Percentiles rank a stretch among this genome's conserved stretches.
These are phyloP conservation scores for Microtus oregoni DNA, from an alignment of 2,113 vertebrate genomes.

Conservation along the genomic window DNA sequence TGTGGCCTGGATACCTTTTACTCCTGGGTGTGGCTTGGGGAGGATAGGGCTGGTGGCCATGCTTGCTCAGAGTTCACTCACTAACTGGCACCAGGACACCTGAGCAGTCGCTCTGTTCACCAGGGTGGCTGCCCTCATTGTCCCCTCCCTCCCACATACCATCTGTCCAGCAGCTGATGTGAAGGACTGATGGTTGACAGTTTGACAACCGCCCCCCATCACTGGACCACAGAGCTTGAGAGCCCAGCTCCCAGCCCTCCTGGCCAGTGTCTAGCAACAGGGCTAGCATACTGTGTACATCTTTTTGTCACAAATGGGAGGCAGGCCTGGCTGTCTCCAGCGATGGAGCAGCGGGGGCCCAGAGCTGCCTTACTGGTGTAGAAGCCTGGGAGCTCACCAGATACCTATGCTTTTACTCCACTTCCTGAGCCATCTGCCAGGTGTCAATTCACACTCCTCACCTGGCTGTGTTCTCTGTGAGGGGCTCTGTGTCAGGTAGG, in stretches of 20 bases:
- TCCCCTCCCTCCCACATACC: neutral
- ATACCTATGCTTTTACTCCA: neutral
- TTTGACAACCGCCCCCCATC: neutral
- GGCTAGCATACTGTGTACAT: rapidly evolving
- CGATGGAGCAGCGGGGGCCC: neutral
- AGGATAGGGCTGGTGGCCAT: neutral
- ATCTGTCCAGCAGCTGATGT: neutral
- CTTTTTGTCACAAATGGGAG: neutral
- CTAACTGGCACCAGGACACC: neutral
- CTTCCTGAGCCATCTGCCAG: neutral
- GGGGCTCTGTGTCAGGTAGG: neutral
- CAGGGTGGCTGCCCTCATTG: neutral
- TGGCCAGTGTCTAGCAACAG: rapidly evolving
- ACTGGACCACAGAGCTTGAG: rapidly evolving
- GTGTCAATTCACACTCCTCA: neutral
- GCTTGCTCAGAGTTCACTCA: neutral
- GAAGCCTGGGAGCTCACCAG: neutral
- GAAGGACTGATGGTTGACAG: neutral
- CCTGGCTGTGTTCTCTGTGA: neutral
- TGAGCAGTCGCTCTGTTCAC: neutral
- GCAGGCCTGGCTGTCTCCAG: rapidly evolving
- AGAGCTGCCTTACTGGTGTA: rapidly evolving
- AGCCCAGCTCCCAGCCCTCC: neutral
- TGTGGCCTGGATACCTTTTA: neutral
- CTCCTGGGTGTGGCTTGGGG: neutral